Percentiles rank a stretch among this genome's conserved stretches.
These are phyloP conservation scores for Entomobrya proxima DNA, from an alignment of 2,888 invertebrate species.

Conservation along the genomic window DNA sequence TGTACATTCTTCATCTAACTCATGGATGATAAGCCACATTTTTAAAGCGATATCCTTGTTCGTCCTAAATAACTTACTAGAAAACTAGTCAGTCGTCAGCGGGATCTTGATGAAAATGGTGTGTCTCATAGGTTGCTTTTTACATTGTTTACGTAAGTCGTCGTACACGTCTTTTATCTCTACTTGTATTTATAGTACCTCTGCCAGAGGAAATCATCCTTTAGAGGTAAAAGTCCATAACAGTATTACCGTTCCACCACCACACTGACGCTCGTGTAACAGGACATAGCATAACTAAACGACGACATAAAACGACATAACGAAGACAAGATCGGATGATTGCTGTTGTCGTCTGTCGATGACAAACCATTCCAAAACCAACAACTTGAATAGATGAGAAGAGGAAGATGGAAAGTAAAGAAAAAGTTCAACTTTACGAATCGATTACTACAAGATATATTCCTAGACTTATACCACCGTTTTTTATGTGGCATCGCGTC, in stretches of 20 bases:
- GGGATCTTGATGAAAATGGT: not conserved
- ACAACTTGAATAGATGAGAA: constrained; percentile 37
- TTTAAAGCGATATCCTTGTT: constrained; percentile 10
- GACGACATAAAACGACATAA: constrained; percentile 52
- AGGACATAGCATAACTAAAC: constrained; percentile 19
- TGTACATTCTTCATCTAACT: not conserved
- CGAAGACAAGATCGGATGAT: constrained; percentile 54
- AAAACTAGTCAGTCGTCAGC: constrained; percentile 8
- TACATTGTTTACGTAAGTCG: constrained; percentile 26
- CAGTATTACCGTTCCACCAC: not conserved
- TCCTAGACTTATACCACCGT: not conserved
- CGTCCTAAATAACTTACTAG: constrained; percentile 21
- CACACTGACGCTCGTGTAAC: not conserved
- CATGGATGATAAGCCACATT: constrained; percentile 20
- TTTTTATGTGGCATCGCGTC: not conserved
- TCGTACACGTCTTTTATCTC: not conserved
- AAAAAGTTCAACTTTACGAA: constrained; percentile 51
- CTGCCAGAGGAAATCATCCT: not conserved
- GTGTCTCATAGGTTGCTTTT: not conserved
- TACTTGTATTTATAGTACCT: not conserved
- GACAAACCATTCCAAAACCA: constrained; percentile 53
- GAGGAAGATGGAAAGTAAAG: not conserved
- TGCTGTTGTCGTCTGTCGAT: constrained; percentile 49
- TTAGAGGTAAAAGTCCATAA: constrained; percentile 9
- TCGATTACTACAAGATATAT: constrained; percentile 43